Evolutionary conservation across 1,140 invertebrate species (phyloP).

Genomic region (Paraescarpia echinospica): DNA sequence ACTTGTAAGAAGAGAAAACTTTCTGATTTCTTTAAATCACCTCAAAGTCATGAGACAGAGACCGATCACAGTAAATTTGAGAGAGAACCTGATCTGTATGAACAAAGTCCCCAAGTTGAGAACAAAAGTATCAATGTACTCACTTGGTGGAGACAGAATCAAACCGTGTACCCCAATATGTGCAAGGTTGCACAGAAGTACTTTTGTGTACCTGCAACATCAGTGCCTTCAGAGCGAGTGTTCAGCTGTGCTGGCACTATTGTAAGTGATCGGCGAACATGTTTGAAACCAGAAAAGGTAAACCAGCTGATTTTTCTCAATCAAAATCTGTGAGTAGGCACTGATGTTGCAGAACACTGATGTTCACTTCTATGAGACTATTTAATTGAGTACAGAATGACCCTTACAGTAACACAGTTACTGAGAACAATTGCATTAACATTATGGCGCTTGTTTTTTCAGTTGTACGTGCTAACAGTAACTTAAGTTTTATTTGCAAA

Average conservation of each 20-base stretch:
- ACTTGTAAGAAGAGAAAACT: neutral
- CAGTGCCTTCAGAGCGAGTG: conserved; percentile 3
- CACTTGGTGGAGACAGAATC: neutral
- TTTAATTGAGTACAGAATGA: no score
- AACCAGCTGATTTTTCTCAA: neutral
- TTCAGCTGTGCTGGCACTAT: neutral
- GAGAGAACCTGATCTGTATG: neutral
- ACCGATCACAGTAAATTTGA: neutral
- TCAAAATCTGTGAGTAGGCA: neutral
- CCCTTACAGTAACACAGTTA: no score
- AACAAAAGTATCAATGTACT: neutral
- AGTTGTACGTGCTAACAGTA: no score
- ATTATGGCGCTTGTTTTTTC: no score
- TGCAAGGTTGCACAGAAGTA: neutral
- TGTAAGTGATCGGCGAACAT: neutral
- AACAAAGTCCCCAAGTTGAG: neutral
- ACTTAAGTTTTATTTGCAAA: no score
- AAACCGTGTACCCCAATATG: neutral
- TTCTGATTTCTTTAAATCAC: neutral
- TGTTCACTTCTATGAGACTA: no score
- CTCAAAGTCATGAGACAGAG: neutral
- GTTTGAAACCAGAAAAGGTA: neutral
- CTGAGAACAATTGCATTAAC: no score
- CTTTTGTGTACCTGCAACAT: neutral
- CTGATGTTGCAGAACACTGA: neutral